Base-by-base conservation (phyloP, 2,888 invertebrate species). In the Pollenia angustigena region DNA sequence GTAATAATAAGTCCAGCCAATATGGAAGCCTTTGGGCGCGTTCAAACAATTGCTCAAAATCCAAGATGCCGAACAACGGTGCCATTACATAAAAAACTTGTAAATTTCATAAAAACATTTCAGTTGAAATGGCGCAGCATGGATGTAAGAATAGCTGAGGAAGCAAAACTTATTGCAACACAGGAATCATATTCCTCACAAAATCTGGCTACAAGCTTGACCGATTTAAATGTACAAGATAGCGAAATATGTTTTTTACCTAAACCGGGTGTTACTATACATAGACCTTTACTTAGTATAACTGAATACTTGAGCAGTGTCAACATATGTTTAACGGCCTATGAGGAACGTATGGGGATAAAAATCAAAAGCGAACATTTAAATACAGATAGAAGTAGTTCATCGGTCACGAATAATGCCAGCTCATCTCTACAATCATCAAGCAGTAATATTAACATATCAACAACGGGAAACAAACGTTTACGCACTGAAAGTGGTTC, bases 31-130 rank as follows among this genome's bases (percentile, higher is more conserved):
- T 98, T 98, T 96, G 95, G 96, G 90, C 95, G 96, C 90, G 98
- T 99, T 46, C 98, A 98, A 92, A 95, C 95, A 9, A 94, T 97
- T 78, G 96, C 98, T 2, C 98, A 98, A 94, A 99, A 99, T 95
- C 99, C 99, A 44, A 95, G 98, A 89, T 95, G 97, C 7, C 95
- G 96, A 84, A 95, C 96, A 54, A 94, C 95, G 68, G 94, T 97
- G 75, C 96, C 97, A 32, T 94, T 97, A 78, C 97, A 97, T 90
- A 95, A 97, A 88, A 94, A 96, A 64, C 94, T 98, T 10, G 94
- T 95, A 14, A 95, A 95, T 80, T 94, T 98, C 64, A 94, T 98
- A 62, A 94, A 94, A 88, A 97, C 95, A 90, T 94, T 99, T 88
- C 95, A 96, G 89, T 94, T 94, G 85, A 95, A 97, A 89, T 99